phyloP scores from a whole-genome alignment of 2,113 vertebrate genomes.

The Columbina picui region DNA sequence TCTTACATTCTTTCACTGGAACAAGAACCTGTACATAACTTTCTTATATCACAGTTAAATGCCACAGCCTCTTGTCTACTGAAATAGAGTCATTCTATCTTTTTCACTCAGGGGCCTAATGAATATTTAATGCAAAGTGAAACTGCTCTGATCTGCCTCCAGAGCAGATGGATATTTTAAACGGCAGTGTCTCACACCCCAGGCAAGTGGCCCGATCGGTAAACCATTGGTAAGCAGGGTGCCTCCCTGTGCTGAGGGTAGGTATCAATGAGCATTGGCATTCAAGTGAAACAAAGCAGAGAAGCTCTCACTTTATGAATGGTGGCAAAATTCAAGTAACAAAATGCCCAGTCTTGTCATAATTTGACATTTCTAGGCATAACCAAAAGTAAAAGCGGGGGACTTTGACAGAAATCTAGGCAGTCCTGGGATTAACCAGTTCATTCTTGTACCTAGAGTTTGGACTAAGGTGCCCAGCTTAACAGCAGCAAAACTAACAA shows the following conservation, averaged over 20 bases:
- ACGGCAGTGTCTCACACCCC: not conserved
- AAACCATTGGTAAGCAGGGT: not conserved
- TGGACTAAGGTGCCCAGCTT: not conserved
- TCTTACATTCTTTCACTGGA: not conserved
- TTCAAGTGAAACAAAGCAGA: not conserved
- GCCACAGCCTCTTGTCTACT: not conserved
- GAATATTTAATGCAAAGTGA: slow-evolving; percentile 28
- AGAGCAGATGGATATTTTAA: slow-evolving; percentile 13
- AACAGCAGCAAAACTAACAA: not conserved
- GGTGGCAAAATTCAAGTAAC: not conserved
- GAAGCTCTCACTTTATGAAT: not conserved
- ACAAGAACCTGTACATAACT: not conserved
- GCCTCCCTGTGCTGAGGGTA: not conserved
- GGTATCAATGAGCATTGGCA: not conserved
- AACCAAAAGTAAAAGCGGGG: not conserved
- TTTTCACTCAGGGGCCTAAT: slow-evolving; percentile 19
- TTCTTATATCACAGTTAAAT: not conserved
- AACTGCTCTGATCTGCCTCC: not conserved
- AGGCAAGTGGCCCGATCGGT: not conserved
- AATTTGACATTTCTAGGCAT: not conserved
- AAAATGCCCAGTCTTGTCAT: not conserved
- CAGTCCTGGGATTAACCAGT: not conserved
- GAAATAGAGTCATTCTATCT: not conserved
- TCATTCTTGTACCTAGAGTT: not conserved
- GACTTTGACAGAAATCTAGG: not conserved